A percentile compares a stretch with the other conserved stretches of the same genome.
These are phyloP conservation scores for Watsonalla binaria DNA, from an alignment of 2,888 invertebrate species.

Conservation along the genomic window DNA sequence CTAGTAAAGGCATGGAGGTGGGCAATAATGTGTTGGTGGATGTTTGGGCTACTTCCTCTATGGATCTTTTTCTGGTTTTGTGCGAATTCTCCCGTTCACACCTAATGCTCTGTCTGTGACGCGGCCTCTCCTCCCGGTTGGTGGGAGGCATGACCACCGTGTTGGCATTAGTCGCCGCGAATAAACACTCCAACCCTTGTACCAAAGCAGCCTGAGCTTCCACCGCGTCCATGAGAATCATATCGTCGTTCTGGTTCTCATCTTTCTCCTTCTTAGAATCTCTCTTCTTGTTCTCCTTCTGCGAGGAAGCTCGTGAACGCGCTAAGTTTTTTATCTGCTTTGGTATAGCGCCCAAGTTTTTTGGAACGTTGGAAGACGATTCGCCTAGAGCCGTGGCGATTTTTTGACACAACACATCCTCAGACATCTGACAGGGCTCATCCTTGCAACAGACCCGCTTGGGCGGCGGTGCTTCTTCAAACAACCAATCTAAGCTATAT, in stretches of 20 bases:
- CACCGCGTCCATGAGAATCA: constrained; percentile 65
- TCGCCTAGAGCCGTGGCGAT: constrained; percentile 60
- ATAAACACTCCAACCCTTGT: constrained; percentile 74
- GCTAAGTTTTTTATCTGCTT: constrained; percentile 81
- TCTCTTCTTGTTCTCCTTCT: constrained; percentile 76
- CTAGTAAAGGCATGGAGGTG: constrained; percentile 79
- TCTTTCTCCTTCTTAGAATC: constrained; percentile 70
- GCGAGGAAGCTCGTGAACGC: constrained; percentile 77
- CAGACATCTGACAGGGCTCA: constrained; percentile 34
- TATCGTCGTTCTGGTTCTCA: constrained; percentile 64
- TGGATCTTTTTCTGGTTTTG: constrained; percentile 73
- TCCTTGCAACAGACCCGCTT: constrained; percentile 38
- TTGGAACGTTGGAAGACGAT: constrained; percentile 72
- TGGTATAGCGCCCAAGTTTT: constrained; percentile 85
- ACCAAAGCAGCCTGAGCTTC: constrained; percentile 78
- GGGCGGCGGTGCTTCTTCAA: constrained; percentile 52
- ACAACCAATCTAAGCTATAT: constrained; percentile 72
- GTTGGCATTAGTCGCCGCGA: constrained; percentile 71
- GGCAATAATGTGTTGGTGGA: constrained; percentile 83
- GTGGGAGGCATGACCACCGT: constrained; percentile 70
- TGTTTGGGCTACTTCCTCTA: constrained; percentile 81
- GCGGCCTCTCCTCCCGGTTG: constrained; percentile 59
- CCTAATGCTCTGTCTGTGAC: constrained; percentile 62
- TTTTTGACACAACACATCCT: constrained; percentile 52
- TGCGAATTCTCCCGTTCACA: constrained; percentile 63